phyloP scores from a whole-genome alignment of 2,888 invertebrate species.

The Brassicogethes aeneus region DNA sequence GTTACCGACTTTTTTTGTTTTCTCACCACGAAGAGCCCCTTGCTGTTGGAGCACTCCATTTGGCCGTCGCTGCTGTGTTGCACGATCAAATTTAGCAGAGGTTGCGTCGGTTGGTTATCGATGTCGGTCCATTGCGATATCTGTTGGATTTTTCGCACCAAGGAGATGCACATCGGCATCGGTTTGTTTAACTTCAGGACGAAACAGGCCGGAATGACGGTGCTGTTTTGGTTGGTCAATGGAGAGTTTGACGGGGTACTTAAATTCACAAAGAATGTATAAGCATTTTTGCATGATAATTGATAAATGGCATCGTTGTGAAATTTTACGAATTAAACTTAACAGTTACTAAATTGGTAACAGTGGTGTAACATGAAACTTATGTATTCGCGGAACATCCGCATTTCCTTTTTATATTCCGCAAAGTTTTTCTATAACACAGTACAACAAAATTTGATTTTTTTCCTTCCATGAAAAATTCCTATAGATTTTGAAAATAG shows the following conservation, averaged over 20 bases:
- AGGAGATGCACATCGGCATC: conserved; percentile 72
- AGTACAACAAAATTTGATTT: too few species aligned
- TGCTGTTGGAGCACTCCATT: conserved; percentile 60
- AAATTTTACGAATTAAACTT: too few species aligned
- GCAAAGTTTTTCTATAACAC: too few species aligned
- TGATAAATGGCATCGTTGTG: too few species aligned
- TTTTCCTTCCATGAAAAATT: too few species aligned
- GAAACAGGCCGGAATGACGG: conserved; percentile 85
- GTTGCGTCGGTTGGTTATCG: conserved; percentile 40
- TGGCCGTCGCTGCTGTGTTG: conserved; percentile 69
- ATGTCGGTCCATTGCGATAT: conserved; percentile 51
- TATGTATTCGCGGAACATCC: too few species aligned
- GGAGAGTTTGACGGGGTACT: conserved; percentile 73
- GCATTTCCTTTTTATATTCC: too few species aligned
- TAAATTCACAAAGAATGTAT: too few species aligned
- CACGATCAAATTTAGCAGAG: conserved; percentile 69
- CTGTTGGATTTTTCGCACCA: conserved; percentile 58
- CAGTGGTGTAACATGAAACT: too few species aligned
- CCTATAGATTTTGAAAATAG: too few species aligned
- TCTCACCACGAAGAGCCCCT: conserved; percentile 80
- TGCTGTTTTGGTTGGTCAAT: conserved; percentile 76
- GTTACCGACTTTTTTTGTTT: too few species aligned
- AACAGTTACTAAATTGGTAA: too few species aligned
- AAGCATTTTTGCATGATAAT: not conserved
- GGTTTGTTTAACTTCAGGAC: conserved; percentile 71